Evolutionary conservation across 2,797 vertebrate species (phyloP).

Genomic region (Leptatherina wallacei): DNA sequence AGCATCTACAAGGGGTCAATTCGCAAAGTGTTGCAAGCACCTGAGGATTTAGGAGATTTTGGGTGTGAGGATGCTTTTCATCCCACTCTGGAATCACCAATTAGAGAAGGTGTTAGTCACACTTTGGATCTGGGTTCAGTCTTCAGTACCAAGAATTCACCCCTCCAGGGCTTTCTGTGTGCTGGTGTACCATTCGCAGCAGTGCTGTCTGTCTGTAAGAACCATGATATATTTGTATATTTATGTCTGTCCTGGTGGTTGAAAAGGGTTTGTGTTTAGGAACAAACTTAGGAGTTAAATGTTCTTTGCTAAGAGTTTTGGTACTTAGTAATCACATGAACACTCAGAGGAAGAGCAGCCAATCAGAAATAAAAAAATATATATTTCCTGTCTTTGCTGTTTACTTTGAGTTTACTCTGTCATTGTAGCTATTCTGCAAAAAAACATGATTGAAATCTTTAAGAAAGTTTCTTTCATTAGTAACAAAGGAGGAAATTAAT

Average conservation of each 20-base stretch:
- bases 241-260: slow-evolving; percentile 58
- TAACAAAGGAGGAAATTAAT: background rate
- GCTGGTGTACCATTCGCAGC: slow-evolving; percentile 56
- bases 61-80: slow-evolving; percentile 30
- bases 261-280: background rate
- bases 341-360: background rate
- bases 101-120: slow-evolving; percentile 69
- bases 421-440: background rate
- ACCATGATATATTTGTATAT: slow-evolving; percentile 61
- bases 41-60: slow-evolving; percentile 34
- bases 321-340: background rate
- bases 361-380: slow-evolving; percentile 9
- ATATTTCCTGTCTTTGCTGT: background rate
- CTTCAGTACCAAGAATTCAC: slow-evolving; percentile 74
- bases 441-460: background rate
- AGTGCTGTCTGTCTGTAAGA: slow-evolving; percentile 59
- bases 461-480: no score
- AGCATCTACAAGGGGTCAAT: slow-evolving; percentile 72
- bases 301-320: background rate
- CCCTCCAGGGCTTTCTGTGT: slow-evolving; percentile 74
- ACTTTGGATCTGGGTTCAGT: slow-evolving; percentile 67
- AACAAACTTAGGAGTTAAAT: background rate
- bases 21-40: slow-evolving; percentile 82
- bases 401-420: background rate
- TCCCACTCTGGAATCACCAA: slow-evolving; percentile 14